Conservation (phyloP, 1,140 invertebrate genomes). For the Anastatus disparis region DNA sequence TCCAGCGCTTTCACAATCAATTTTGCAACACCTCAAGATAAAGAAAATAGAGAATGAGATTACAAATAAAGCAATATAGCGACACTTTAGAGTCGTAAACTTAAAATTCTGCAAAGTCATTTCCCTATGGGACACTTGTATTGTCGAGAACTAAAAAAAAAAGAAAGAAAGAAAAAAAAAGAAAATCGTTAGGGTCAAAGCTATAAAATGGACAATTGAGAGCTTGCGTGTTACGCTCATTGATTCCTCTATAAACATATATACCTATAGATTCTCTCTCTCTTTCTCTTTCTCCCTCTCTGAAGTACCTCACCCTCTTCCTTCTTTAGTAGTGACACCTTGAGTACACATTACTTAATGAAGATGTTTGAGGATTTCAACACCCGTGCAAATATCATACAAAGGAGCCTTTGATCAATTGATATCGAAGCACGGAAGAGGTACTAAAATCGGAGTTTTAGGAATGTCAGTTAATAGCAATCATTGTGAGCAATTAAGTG, state of each 20-base stretch:
- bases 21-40: not conserved
- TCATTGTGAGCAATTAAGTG: no score
- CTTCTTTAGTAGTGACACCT: slow-evolving; percentile 5
- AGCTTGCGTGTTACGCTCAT: slow-evolving; percentile 13
- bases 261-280: no score
- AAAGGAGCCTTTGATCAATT: no score
- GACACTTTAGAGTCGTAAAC: slow-evolving; percentile 1
- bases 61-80: slow-evolving; percentile 7
- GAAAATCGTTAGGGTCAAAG: not conserved
- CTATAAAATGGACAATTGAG: slow-evolving; percentile 17
- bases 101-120: slow-evolving; percentile 24
- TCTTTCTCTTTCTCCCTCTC: no score
- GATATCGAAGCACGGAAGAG: no score
- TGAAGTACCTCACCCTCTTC: no score
- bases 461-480: no score
- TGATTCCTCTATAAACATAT: not conserved
- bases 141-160: not conserved
- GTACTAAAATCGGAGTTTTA: no score
- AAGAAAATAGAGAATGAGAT: no score
- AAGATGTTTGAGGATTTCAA: slow-evolving; percentile 15
- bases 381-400: not conserved
- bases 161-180: not conserved
- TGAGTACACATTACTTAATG: slow-evolving; percentile 12
- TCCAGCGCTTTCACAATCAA: slow-evolving; percentile 30
- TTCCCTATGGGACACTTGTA: slow-evolving; percentile 20